A percentile compares a stretch with the other conserved stretches of the same genome.
phyloP scores from a whole-genome alignment of 1,140 invertebrate genomes.

The Lucilia cuprina region DNA sequence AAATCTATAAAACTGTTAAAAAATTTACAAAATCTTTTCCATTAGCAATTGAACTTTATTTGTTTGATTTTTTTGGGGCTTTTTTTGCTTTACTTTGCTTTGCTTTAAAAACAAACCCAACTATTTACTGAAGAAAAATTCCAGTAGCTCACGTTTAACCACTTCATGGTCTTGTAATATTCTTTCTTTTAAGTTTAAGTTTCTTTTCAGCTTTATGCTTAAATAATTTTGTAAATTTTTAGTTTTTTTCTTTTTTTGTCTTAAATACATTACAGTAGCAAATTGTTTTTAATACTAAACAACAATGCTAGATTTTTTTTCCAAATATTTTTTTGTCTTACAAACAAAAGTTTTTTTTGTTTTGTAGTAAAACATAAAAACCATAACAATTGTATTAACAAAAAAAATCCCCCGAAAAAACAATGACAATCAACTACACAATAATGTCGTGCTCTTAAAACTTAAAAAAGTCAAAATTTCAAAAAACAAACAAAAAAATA shows the following conservation, averaged over 20 bases:
- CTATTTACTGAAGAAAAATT: background rate
- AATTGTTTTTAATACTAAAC: conserved; percentile 30
- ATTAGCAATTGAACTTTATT: conserved; percentile 4
- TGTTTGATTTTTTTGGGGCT: background rate
- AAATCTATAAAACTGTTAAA: no score
- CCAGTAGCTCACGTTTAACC: conserved; percentile 31
- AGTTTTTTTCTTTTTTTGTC: background rate
- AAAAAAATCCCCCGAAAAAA: background rate
- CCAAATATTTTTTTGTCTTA: background rate
- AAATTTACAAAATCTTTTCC: background rate
- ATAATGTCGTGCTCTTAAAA: conserved; percentile 25
- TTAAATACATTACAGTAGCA: conserved; percentile 30
- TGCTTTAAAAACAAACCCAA: background rate
- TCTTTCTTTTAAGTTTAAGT: conserved; percentile 6
- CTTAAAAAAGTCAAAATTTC: background rate
- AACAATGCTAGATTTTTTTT: background rate
- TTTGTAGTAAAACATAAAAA: conserved; percentile 20
- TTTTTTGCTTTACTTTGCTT: background rate
- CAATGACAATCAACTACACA: conserved; percentile 30
- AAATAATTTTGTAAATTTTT: background rate
- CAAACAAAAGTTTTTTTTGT: background rate
- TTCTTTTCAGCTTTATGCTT: background rate
- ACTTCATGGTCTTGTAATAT: conserved; percentile 33
- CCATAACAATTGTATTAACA: conserved; percentile 33
- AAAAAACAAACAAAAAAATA: background rate